These are phyloP conservation scores for Caenorhabditis tropicalis DNA, from an alignment of 1,140 invertebrate species.

Conservation along the genomic window DNA sequence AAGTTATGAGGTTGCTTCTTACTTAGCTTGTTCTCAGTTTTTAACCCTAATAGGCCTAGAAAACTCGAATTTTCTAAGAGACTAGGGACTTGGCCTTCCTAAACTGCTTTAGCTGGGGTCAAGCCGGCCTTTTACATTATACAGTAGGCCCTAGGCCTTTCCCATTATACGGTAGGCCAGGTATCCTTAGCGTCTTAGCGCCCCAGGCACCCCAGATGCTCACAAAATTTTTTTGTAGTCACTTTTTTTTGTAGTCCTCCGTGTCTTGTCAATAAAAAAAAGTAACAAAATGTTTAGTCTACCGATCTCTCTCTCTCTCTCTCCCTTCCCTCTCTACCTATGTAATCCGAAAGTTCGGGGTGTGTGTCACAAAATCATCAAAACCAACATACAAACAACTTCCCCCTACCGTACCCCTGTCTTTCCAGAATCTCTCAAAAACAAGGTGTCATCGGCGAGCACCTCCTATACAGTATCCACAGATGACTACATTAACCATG, in stretches of 20 bases:
- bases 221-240: too few species aligned
- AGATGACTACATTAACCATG: neutral
- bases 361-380: neutral
- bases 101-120: too few species aligned
- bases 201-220: too few species aligned
- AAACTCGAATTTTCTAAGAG: too few species aligned
- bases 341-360: slow-evolving; percentile 17
- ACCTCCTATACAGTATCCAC: neutral
- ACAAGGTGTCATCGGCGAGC: neutral
- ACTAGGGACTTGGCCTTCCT: too few species aligned
- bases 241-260: neutral
- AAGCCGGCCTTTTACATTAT: too few species aligned
- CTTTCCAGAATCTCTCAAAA: slow-evolving; percentile 13
- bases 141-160: too few species aligned
- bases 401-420: neutral
- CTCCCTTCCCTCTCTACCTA: neutral
- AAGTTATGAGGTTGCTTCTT: too few species aligned
- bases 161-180: too few species aligned
- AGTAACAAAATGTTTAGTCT: neutral
- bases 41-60: too few species aligned
- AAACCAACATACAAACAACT: neutral
- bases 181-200: too few species aligned
- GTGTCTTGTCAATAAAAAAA: neutral
- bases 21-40: too few species aligned
- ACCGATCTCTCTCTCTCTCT: neutral